Conservation (phyloP, 2,888 invertebrate species). For the Frankliniella intonsa region DNA sequence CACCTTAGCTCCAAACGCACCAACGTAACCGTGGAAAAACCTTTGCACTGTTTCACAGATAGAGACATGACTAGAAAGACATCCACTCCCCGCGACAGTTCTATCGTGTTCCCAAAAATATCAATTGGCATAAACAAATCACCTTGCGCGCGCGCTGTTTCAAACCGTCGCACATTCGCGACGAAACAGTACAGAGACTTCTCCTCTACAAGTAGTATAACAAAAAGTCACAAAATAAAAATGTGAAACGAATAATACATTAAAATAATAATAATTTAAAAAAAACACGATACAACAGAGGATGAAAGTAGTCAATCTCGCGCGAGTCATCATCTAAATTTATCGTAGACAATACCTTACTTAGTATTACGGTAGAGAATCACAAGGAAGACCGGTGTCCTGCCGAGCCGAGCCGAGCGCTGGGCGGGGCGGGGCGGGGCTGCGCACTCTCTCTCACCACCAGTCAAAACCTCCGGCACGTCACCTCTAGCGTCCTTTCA, state of each 20-base stretch:
- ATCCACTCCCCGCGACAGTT: neutral
- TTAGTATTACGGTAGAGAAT: neutral
- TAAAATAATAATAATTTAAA: neutral
- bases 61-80: neutral
- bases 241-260: too few species aligned
- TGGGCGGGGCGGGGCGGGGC: neutral
- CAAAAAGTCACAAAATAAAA: neutral
- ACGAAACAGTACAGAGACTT: too few species aligned
- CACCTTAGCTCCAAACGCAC: too few species aligned
- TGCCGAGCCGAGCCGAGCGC: neutral
- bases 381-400: constrained; percentile 18
- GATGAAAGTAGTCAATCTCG: neutral
- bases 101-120: neutral
- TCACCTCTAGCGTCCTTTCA: neutral
- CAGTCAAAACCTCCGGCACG: neutral
- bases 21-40: too few species aligned
- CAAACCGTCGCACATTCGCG: neutral
- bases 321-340: too few species aligned
- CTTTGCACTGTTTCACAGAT: neutral
- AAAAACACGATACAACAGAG: neutral
- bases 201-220: too few species aligned
- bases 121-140: constrained; percentile 20
- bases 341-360: neutral
- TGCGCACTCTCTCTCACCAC: neutral
- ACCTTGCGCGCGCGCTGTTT: neutral